A percentile compares a stretch with the other conserved stretches of the same genome.
Conservation (phyloP, 2,888 invertebrate species). For the Rugalucina vietnamica region DNA sequence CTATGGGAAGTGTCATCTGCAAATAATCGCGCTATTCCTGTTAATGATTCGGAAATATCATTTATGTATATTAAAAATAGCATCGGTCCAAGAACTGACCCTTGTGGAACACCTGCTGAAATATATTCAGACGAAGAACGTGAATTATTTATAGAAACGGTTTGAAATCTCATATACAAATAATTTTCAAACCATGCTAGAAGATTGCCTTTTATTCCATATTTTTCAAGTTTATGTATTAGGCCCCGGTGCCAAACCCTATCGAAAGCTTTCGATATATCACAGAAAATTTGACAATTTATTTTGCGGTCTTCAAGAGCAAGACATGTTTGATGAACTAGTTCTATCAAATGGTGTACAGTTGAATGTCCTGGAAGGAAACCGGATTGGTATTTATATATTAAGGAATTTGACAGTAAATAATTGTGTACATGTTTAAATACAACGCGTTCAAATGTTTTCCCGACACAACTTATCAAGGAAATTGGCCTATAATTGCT, state of each 20-base stretch:
- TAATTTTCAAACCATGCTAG: background rate
- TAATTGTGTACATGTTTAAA: background rate
- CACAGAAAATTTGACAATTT: no score
- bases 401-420: background rate
- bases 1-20: background rate
- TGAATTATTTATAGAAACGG: background rate
- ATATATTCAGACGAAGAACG: background rate
- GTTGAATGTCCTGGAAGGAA: no score
- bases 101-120: background rate
- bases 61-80: background rate
- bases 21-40: background rate
- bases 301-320: background rate
- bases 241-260: no score
- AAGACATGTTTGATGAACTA: background rate
- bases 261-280: no score
- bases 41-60: background rate
- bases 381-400: background rate
- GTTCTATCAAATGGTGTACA: no score
- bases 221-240: background rate
- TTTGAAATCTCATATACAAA: background rate
- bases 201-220: background rate
- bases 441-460: background rate
- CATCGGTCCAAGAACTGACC: background rate
- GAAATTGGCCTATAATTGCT: background rate
- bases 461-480: background rate